Evolutionary conservation across 2,797 vertebrate genomes (phyloP).

Genomic region (Simalia tracyae): DNA sequence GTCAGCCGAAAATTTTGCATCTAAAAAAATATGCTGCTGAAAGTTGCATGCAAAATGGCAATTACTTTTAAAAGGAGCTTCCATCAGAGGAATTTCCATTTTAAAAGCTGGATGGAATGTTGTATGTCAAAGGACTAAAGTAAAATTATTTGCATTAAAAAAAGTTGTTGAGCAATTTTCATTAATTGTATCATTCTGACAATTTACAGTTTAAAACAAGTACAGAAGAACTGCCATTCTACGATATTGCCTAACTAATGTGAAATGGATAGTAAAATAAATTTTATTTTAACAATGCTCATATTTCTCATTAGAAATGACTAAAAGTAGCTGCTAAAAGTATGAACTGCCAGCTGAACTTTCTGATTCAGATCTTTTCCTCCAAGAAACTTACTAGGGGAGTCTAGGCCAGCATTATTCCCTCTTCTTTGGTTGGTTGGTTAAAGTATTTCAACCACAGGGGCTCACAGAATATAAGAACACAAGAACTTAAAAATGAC

Average conservation of each 20-base stretch:
- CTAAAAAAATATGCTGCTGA: background rate
- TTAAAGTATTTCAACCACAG: background rate
- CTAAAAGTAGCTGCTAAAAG: rapidly evolving
- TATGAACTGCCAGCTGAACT: background rate
- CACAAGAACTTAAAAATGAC: background rate
- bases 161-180: background rate
- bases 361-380: background rate
- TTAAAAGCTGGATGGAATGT: background rate
- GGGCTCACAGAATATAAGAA: background rate
- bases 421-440: background rate
- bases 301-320: background rate
- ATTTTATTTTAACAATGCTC: background rate
- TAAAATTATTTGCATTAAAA: background rate
- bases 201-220: background rate
- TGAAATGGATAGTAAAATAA: background rate
- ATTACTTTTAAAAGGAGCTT: background rate
- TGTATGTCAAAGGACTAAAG: background rate
- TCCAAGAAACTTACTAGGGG: background rate
- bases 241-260: background rate
- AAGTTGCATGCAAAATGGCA: background rate
- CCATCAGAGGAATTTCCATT: background rate
- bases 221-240: background rate
- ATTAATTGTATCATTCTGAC: background rate
- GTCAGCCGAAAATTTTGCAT: no score
- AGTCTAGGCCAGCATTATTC: background rate